Conservation (phyloP, 2,888 invertebrate genomes). For the Xylocampa areola region DNA sequence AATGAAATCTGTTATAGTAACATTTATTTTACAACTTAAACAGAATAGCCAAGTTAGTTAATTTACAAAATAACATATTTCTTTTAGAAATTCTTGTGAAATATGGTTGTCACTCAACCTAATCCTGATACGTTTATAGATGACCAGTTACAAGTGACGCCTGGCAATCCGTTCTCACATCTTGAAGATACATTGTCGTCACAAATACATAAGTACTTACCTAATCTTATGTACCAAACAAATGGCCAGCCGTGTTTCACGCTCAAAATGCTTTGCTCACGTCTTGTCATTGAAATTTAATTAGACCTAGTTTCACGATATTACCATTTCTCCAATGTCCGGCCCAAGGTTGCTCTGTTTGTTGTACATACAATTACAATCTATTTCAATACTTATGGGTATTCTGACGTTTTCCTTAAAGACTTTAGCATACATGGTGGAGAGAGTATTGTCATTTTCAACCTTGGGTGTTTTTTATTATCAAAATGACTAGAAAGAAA, state of each 20-base stretch:
- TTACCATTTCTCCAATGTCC: constrained; percentile 80
- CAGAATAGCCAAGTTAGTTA: too few species aligned
- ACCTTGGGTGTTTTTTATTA: too few species aligned
- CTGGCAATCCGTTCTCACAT: too few species aligned
- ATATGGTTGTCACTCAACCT: too few species aligned
- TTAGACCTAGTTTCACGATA: constrained; percentile 77
- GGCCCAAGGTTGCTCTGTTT: constrained; percentile 67
- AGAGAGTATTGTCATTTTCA: not conserved
- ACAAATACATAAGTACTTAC: constrained; percentile 9
- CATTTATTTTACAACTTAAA: too few species aligned
- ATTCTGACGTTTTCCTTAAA: constrained; percentile 20
- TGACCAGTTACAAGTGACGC: too few species aligned
- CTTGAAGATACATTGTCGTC: too few species aligned
- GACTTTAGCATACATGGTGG: not conserved
- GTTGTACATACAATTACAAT: constrained; percentile 56
- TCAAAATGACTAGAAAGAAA: too few species aligned
- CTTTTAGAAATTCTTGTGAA: too few species aligned
- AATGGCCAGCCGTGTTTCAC: constrained; percentile 41
- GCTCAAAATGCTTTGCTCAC: constrained; percentile 33
- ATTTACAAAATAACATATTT: too few species aligned
- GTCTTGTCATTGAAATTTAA: constrained; percentile 74
- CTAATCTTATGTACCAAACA: constrained; percentile 16
- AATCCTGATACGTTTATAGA: too few species aligned
- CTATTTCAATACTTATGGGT: constrained; percentile 41
- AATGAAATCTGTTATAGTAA: too few species aligned